Conservation (phyloP, 2,888 invertebrate species). For the Drosophila villosipedis region DNA sequence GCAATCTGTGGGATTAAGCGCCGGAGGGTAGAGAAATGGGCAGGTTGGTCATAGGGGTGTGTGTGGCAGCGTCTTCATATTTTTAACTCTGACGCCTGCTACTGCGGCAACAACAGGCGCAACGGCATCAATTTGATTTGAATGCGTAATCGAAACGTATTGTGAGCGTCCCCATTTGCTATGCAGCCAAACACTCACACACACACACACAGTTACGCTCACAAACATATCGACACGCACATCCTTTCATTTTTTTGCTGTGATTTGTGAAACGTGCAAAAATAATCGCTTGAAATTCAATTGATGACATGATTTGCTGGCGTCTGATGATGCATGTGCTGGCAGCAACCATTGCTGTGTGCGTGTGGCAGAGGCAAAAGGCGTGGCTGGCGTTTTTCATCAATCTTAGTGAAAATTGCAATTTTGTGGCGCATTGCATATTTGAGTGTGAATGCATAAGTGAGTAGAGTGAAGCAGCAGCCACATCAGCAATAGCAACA, state of each 20-base stretch:
- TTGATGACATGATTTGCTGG: conserved; percentile 79
- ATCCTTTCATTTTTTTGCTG: conserved; percentile 54
- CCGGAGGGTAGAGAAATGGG: background rate
- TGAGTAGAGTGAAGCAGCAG: conserved; percentile 23
- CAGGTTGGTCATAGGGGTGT: background rate
- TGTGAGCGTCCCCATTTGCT: conserved; percentile 49
- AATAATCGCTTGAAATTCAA: conserved; percentile 79
- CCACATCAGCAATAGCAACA: conserved; percentile 8
- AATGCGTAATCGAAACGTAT: conserved; percentile 79
- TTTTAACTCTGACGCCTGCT: conserved; percentile 21
- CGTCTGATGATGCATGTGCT: conserved; percentile 42
- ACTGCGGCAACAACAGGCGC: conserved; percentile 47
- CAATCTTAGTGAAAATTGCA: conserved; percentile 81
- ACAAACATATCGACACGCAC: conserved; percentile 16
- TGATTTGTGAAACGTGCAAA: conserved; percentile 76
- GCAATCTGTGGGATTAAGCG: conserved; percentile 69
- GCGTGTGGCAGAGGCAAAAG: background rate
- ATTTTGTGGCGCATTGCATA: conserved; percentile 78
- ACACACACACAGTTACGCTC: conserved; percentile 8
- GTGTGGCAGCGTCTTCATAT: conserved; percentile 29
- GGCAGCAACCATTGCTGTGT: conserved; percentile 12
- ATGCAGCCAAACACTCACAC: conserved; percentile 41
- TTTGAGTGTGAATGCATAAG: conserved; percentile 75
- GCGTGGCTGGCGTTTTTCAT: conserved; percentile 69
- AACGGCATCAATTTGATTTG: conserved; percentile 74